These are phyloP conservation scores for Scarus forsteni DNA, from an alignment of 2,797 vertebrate species.

Conservation along the genomic window DNA sequence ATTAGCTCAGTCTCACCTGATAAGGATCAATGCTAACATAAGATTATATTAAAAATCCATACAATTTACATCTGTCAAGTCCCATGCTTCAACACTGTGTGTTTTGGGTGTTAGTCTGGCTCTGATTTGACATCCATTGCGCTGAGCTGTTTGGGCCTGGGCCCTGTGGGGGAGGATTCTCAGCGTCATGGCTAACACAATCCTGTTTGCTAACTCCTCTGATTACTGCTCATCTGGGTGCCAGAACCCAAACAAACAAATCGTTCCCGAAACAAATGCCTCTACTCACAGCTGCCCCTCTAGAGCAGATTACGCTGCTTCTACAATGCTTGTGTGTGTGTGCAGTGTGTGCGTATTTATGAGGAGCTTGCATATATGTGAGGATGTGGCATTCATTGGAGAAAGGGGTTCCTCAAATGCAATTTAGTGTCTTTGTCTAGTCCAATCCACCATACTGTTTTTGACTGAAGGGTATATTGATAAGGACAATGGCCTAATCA, in stretches of 20 bases:
- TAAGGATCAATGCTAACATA: neutral
- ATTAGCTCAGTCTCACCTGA: neutral
- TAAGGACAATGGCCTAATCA: constrained; percentile 11
- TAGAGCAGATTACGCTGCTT: constrained; percentile 48
- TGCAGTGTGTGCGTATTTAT: neutral
- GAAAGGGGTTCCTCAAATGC: constrained; percentile 4
- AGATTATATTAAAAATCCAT: constrained; percentile 7
- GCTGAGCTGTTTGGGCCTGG: constrained; percentile 71
- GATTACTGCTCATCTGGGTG: constrained; percentile 84
- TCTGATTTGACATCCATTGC: constrained; percentile 52
- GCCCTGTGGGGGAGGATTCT: constrained; percentile 74
- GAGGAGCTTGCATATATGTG: constrained; percentile 3
- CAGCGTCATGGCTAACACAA: constrained; percentile 75
- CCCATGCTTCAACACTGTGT: constrained; percentile 23
- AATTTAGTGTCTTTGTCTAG: constrained; percentile 27
- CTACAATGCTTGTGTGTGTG: constrained; percentile 3
- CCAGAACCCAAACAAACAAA: constrained; percentile 80
- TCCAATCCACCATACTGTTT: constrained; percentile 19
- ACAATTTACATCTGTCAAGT: constrained; percentile 26
- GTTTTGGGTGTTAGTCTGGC: constrained; percentile 44
- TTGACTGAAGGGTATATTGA: constrained; percentile 37
- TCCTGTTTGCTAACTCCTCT: constrained; percentile 85
- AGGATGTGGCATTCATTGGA: constrained; percentile 9
- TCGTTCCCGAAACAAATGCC: constrained; percentile 73
- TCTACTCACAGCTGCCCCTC: constrained; percentile 68